Conservation (phyloP, 2,113 vertebrate genomes). For the Syrmaticus mikado region DNA sequence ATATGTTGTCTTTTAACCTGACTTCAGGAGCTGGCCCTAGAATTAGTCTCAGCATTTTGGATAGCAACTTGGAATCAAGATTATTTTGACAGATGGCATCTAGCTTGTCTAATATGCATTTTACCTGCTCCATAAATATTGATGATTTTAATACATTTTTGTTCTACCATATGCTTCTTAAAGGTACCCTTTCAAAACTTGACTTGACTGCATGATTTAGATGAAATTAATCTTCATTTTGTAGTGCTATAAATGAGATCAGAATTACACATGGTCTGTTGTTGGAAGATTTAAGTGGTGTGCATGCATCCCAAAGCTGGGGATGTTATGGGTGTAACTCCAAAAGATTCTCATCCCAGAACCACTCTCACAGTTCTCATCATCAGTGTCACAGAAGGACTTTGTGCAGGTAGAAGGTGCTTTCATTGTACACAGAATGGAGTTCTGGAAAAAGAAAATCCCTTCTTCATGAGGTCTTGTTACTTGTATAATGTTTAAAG, state of each 20-base stretch:
- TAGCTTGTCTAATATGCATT: slow-evolving; percentile 62
- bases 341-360: background rate
- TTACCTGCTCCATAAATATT: slow-evolving; percentile 74
- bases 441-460: background rate
- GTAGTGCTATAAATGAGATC: slow-evolving; percentile 15
- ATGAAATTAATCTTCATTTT: slow-evolving; percentile 63
- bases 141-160: slow-evolving; percentile 64
- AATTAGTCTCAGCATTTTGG: slow-evolving; percentile 42
- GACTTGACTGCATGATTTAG: slow-evolving; percentile 21
- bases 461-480: background rate
- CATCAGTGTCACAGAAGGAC: background rate
- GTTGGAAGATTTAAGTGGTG: background rate
- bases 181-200: slow-evolving; percentile 59
- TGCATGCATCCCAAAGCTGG: background rate
- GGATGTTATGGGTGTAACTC: background rate
- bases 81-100: slow-evolving; percentile 71
- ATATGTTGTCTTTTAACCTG: slow-evolving; percentile 56
- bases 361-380: background rate
- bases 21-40: slow-evolving; percentile 56
- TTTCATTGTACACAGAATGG: background rate
- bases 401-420: background rate
- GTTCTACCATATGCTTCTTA: slow-evolving; percentile 62
- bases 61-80: slow-evolving; percentile 50
- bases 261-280: background rate
- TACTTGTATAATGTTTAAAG: background rate